Evolutionary conservation across 2,113 vertebrate species (phyloP), one percentile per base, ranked within the genome.

Genomic region (Festucalex cinctus): DNA sequence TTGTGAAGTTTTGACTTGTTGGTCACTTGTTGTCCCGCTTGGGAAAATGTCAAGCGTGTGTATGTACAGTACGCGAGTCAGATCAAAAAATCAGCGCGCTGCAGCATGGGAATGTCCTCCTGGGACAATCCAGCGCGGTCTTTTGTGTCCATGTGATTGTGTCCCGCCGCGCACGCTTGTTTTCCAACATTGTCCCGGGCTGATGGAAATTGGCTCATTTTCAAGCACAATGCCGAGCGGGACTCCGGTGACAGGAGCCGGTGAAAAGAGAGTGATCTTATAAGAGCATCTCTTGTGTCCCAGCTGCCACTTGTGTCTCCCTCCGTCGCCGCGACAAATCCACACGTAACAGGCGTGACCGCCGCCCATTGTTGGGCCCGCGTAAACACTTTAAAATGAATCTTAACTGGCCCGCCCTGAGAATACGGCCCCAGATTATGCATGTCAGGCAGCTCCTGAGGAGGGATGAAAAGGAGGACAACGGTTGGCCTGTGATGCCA

Each of bases 301-400:
- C 69, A 81, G 68, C 87, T 84, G 86, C 85, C 81, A 84, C 37
- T 61, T 75, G 79, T 80, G 57, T 70, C 71, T 69, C 64, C 71
- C 63, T 20, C 22, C 54, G n/a, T 46, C 20, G 79, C 86, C 87
- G 83, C 81, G 88, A 94, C 93, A 94, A 94, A 94, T 94, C 66
- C 79, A 77, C 83, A 91, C 90, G 93, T 92, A 95, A 96, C 90
- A 90, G 90, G 75, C 91, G 86, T 92, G 92, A 93, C 93, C 83
- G 90, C 90, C 82, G 88, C 77, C 86, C 89, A 91, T 95, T 95
- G 92, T 95, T 93, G 93, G 87, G 86, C 75, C 67, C 35, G 88
- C 90, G 88, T 94, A 93, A 94, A 95, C 92, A 92, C 91, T 94
- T 94, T 93, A 92, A 95, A 95, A 96, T 95, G 93, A 95, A 94